Evolutionary conservation across 2,888 invertebrate species (phyloP).

Genomic region (Agrypnus murinus): DNA sequence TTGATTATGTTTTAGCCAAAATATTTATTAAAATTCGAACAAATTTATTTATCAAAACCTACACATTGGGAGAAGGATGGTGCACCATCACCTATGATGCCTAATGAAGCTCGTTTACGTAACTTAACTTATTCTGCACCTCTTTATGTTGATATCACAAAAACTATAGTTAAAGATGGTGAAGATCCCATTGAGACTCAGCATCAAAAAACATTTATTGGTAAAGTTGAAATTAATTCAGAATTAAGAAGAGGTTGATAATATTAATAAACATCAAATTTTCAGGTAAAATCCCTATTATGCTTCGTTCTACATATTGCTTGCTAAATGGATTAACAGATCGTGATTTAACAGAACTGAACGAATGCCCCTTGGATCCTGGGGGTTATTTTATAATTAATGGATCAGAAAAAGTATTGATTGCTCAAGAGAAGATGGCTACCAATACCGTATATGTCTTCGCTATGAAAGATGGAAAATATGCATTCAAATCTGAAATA

Average conservation of each 20-base stretch:
- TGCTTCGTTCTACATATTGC: constrained; percentile 98
- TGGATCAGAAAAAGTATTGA: constrained; percentile 94
- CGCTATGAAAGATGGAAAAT: constrained; percentile 99
- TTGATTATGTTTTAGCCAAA: constrained; percentile 75
- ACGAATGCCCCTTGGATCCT: constrained; percentile 99
- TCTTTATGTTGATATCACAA: constrained; percentile 98
- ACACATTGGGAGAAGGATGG: constrained; percentile 99
- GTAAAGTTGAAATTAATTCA: constrained; percentile 60
- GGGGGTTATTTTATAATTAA: constrained; percentile 99
- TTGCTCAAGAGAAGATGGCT: constrained; percentile 99
- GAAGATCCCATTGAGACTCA: constrained; percentile 91
- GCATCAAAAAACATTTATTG: constrained; percentile 84
- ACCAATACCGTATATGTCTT: constrained; percentile 99
- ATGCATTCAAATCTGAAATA: constrained; percentile 98
- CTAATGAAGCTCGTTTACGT: constrained; percentile 97
- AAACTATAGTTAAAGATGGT: constrained; percentile 93
- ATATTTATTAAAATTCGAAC: constrained; percentile 97
- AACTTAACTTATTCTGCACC: constrained; percentile 99
- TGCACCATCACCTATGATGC: constrained; percentile 99
- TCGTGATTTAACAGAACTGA: constrained; percentile 99
- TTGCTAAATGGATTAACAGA: constrained; percentile 94
- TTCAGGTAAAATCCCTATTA: constrained; percentile 95
- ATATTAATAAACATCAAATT: neutral
- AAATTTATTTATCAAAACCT: constrained; percentile 98
- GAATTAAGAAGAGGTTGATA: neutral